These are phyloP conservation scores for Epirrita christyi DNA, from an alignment of 2,888 invertebrate species.

Conservation along the genomic window DNA sequence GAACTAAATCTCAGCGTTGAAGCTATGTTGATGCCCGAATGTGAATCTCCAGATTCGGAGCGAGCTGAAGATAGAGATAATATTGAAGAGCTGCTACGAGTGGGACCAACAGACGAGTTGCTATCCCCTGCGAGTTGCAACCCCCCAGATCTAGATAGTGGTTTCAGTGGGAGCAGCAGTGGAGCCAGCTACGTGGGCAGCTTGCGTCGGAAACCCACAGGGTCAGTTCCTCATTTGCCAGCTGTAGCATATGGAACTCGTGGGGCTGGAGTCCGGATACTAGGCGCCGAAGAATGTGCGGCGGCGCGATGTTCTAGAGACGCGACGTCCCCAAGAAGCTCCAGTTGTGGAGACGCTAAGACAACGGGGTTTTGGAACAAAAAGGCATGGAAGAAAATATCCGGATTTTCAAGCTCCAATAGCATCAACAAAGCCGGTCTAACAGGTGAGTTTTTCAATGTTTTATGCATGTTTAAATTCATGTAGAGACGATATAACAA, in stretches of 20 bases:
- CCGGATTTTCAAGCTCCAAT: conserved; percentile 89
- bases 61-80: conserved; percentile 86
- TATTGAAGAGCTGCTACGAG: conserved; percentile 87
- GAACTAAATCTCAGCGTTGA: conserved; percentile 95
- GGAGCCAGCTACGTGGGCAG: conserved; percentile 92
- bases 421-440: conserved; percentile 88
- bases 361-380: conserved; percentile 88
- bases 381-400: conserved; percentile 91
- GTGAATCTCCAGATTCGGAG: conserved; percentile 87
- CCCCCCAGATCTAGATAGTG: conserved; percentile 90
- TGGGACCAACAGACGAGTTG: conserved; percentile 89
- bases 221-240: conserved; percentile 79
- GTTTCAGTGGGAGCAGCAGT: conserved; percentile 93
- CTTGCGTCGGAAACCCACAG: conserved; percentile 84
- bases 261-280: conserved; percentile 76
- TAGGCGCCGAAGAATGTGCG: conserved; percentile 74
- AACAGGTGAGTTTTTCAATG: conserved; percentile 84
- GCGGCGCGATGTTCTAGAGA: conserved; percentile 71
- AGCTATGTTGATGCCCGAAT: conserved; percentile 95
- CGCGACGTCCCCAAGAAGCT: conserved; percentile 72
- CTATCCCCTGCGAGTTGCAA: conserved; percentile 88
- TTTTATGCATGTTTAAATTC: conserved; percentile 20
- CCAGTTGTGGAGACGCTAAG: conserved; percentile 79
- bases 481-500: conserved; percentile 22
- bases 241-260: conserved; percentile 82